phyloP scores from a whole-genome alignment of 53 echinoderm and acorn worm genomes.

The Actinopyga echinites region DNA sequence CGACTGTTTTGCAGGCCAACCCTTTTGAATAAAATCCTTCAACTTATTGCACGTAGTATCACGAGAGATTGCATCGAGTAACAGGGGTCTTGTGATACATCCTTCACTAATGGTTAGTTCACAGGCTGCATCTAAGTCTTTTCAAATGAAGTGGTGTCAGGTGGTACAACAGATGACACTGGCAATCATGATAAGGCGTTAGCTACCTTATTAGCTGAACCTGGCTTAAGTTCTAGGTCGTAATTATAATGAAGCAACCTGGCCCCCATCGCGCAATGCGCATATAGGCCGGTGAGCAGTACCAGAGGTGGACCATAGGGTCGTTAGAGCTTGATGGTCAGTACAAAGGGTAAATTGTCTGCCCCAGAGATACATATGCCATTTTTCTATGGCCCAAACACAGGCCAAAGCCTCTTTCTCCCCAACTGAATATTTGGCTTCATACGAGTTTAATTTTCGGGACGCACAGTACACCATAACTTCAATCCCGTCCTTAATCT shows the following conservation, averaged over 20 bases:
- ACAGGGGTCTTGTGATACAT: background rate
- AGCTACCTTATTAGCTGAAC: background rate
- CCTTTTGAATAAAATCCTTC: background rate
- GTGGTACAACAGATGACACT: too few relatives aligned
- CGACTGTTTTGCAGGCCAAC: background rate
- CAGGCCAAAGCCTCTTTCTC: background rate
- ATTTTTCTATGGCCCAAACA: slow-evolving; percentile 30
- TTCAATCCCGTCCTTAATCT: slow-evolving; percentile 40
- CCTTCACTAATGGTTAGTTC: background rate
- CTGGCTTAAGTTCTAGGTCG: background rate
- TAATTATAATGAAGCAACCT: background rate
- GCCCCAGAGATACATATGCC: background rate
- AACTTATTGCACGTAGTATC: background rate
- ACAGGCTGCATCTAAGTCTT: background rate
- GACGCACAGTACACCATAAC: background rate
- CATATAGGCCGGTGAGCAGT: background rate
- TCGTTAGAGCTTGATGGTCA: background rate
- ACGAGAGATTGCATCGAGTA: background rate
- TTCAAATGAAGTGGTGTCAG: too few relatives aligned
- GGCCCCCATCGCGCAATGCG: too few relatives aligned
- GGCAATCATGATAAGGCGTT: background rate
- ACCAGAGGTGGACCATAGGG: background rate
- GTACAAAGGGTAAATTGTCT: background rate
- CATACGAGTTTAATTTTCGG: background rate
- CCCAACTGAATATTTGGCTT: background rate